These are phyloP conservation scores for Poecilia picta DNA, from an alignment of 2,797 vertebrate genomes.

Conservation along the genomic window DNA sequence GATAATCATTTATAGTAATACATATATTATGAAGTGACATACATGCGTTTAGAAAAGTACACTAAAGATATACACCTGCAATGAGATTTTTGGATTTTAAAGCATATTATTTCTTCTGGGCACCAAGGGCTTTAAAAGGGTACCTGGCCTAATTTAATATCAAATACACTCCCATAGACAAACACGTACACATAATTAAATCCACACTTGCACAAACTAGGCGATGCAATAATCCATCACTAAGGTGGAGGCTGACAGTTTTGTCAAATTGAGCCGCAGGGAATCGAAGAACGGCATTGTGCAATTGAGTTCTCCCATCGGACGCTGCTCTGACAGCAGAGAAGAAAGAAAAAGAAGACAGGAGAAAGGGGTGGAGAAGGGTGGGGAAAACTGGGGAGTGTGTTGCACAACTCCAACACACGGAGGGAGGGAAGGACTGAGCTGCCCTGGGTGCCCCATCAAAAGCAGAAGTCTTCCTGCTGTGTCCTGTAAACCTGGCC, in stretches of 20 bases:
- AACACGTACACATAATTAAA: slow-evolving; percentile 7
- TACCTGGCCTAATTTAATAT: slow-evolving; percentile 14
- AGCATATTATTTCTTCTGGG: slow-evolving; percentile 1
- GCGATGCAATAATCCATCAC: slow-evolving; percentile 67
- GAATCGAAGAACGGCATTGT: slow-evolving; percentile 68
- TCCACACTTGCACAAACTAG: slow-evolving; percentile 33
- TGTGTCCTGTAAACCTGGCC: slow-evolving; percentile 65
- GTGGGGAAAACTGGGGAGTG: slow-evolving; percentile 23
- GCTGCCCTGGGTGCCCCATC: slow-evolving; percentile 60
- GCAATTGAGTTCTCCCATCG: slow-evolving; percentile 73
- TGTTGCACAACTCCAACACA: slow-evolving; percentile 36
- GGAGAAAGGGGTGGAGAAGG: slow-evolving; percentile 19
- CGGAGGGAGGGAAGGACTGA: slow-evolving; percentile 36
- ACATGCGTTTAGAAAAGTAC: background rate
- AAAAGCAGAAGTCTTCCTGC: slow-evolving; percentile 68
- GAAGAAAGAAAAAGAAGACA: slow-evolving; percentile 34
- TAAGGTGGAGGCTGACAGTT: slow-evolving; percentile 66
- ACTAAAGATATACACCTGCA: background rate
- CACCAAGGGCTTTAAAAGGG: slow-evolving; percentile 9
- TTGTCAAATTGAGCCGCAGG: slow-evolving; percentile 72
- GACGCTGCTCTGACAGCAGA: slow-evolving; percentile 60
- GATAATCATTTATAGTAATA: too few relatives aligned
- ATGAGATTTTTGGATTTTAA: slow-evolving; percentile 7
- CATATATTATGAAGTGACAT: too few relatives aligned
- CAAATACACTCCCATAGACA: slow-evolving; percentile 24